A percentile compares a stretch with the other conserved stretches of the same genome.
phyloP scores from a whole-genome alignment of 30 jellyfish, hydroid and myxozoan genomes.

The Cassiopea xamachana region DNA sequence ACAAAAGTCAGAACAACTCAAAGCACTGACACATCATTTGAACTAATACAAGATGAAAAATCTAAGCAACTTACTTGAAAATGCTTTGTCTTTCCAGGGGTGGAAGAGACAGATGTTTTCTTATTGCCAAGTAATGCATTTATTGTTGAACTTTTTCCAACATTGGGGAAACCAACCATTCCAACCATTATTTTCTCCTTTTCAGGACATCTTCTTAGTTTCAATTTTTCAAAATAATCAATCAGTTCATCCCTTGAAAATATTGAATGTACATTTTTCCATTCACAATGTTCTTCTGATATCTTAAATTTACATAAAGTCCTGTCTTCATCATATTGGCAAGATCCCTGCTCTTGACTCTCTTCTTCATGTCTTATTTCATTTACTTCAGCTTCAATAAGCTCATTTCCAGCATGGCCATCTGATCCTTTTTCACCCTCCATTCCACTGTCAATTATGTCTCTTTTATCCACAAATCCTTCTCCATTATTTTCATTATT shows the following conservation, averaged over 20 bases:
- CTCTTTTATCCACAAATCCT: conserved; percentile 2
- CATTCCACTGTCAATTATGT: neutral
- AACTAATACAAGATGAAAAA: no score
- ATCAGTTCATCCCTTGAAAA: conserved; percentile 64
- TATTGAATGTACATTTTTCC: neutral
- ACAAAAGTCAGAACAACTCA: no score
- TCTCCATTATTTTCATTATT: conserved; percentile 1
- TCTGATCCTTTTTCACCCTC: neutral
- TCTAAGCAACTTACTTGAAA: conserved; percentile 76
- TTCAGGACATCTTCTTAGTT: conserved; percentile 38
- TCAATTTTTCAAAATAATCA: conserved; percentile 55
- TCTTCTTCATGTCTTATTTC: neutral
- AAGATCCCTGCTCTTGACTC: neutral
- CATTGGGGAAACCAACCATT: conserved; percentile 97
- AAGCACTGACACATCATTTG: no score
- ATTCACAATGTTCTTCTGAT: neutral
- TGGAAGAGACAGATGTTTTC: conserved; percentile 96
- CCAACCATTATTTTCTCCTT: conserved; percentile 57
- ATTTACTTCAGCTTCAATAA: conserved; percentile 3
- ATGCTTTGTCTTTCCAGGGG: conserved; percentile 99
- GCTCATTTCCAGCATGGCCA: neutral
- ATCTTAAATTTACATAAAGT: neutral
- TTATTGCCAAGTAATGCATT: conserved; percentile 85
- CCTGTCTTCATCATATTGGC: neutral
- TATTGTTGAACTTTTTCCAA: conserved; percentile 98